Base-by-base conservation (phyloP, 2,888 invertebrate species). In the Lasioglossum oenotherae region DNA sequence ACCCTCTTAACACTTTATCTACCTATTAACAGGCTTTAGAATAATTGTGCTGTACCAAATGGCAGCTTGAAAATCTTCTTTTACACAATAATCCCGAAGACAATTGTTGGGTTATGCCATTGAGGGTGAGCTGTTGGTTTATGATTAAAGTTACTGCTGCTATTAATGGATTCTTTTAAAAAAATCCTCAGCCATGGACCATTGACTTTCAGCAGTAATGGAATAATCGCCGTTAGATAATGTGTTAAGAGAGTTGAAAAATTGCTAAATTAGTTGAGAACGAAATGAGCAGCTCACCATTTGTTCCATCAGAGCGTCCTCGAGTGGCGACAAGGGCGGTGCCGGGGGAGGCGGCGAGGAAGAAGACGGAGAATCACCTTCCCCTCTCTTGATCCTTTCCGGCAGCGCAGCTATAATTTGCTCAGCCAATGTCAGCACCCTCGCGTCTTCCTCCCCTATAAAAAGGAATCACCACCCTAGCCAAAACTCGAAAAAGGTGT, bases 371-470 rank as follows among this genome's bases (percentile, higher is more conserved):
- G 92, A 92, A 92, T 95, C 94, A 92, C 92, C 93, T 91, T 95
- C 94, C 87, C 92, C 94, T 86, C 94, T 98, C 97, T 99, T 99
- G 95, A 99, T 99, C 93, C 99, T 96, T 92, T 99, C 99, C 84
- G 99, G 99, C 97, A 99, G 98, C 19, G 99, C 99, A 80, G 99
- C 99, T 94, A 99, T 99, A 92, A 99, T 99, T 96, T 99, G 99
- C 95, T 99, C 99, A 80, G 99, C 99, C 94, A 99, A 96, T 81
- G 98, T 99, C 93, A 98, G 96, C 89, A 99, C 98, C 94, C 98
- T 97, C 93, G 97, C 98, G 96, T 98, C 98, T 96, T 98, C 98
- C 95, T 98, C 98, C 97, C 98, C 98, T 98, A 96, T 95, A 97
- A 94, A 93, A 93, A 92, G 91, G 85, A 92, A 93, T 91, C 87